These are phyloP conservation scores for Montipora capricornis DNA, from an alignment of 64 coral and sea anemone genomes.

Conservation along the genomic window DNA sequence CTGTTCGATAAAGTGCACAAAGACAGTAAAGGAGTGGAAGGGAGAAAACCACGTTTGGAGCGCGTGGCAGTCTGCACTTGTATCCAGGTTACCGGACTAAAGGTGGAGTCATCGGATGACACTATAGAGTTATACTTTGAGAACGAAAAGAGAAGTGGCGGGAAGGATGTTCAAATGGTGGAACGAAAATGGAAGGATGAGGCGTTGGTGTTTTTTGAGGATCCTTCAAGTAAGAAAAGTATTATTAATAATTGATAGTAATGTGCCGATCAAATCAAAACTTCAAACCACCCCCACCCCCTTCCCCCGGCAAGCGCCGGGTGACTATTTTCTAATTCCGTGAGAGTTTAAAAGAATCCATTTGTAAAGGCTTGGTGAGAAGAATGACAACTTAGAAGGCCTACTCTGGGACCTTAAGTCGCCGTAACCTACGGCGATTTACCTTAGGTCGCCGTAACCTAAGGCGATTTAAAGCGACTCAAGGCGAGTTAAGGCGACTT, in stretches of 20 bases:
- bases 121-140: conserved; percentile 70
- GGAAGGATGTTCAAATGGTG: conserved; percentile 52
- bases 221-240: conserved; percentile 46
- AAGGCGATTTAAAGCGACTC: no score
- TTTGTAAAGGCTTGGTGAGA: no score
- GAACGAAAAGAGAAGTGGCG: conserved; percentile 48
- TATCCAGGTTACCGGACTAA: conserved; percentile 63
- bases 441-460: no score
- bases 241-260: background rate
- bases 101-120: conserved; percentile 30
- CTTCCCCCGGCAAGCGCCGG: no score
- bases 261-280: no score
- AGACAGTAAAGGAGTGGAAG: conserved; percentile 34
- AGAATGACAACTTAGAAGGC: no score
- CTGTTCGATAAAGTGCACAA: conserved; percentile 27
- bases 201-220: conserved; percentile 55
- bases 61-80: conserved; percentile 56
- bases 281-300: no score
- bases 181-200: conserved; percentile 17
- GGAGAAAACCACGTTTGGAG: conserved; percentile 50
- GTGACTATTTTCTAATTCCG: no score
- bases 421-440: no score
- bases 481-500: no score
- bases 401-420: no score
- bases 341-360: no score